A percentile compares a stretch with the other conserved stretches of the same genome.
These are phyloP conservation scores for Druon quercuslanigerum DNA, from an alignment of 1,140 invertebrate genomes.

Conservation along the genomic window DNA sequence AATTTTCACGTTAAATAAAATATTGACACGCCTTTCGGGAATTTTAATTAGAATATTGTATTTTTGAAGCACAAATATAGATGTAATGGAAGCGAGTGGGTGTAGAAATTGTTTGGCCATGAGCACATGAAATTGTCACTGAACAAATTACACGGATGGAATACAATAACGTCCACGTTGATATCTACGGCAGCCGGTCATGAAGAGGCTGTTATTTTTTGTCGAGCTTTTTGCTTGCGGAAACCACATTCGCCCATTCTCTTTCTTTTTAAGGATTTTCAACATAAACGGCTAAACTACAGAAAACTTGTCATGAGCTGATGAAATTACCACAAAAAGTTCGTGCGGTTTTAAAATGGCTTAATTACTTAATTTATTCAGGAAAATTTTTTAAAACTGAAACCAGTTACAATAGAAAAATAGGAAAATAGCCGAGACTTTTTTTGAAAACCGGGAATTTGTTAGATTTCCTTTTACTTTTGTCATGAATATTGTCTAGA, in stretches of 20 bases:
- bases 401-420: too few relatives aligned
- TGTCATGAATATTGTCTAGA: too few relatives aligned
- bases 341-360: too few relatives aligned
- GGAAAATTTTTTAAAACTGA: too few relatives aligned
- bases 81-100: neutral
- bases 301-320: too few relatives aligned
- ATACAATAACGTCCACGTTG: conserved; percentile 23
- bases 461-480: too few relatives aligned
- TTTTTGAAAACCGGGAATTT: too few relatives aligned
- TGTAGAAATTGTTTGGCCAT: neutral
- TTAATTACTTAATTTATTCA: too few relatives aligned
- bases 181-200: conserved; percentile 25
- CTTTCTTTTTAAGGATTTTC: neutral
- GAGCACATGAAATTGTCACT: conserved; percentile 19
- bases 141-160: conserved; percentile 17
- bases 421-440: too few relatives aligned
- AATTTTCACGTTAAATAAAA: neutral
- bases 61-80: conserved; percentile 10
- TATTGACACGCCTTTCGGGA: neutral
- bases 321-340: too few relatives aligned
- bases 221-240: neutral
- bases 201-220: conserved; percentile 12
- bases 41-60: neutral
- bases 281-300: too few relatives aligned
- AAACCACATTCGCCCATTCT: neutral